Conservation (phyloP, 2,113 vertebrate genomes). For the Dipodomys stephensi region DNA sequence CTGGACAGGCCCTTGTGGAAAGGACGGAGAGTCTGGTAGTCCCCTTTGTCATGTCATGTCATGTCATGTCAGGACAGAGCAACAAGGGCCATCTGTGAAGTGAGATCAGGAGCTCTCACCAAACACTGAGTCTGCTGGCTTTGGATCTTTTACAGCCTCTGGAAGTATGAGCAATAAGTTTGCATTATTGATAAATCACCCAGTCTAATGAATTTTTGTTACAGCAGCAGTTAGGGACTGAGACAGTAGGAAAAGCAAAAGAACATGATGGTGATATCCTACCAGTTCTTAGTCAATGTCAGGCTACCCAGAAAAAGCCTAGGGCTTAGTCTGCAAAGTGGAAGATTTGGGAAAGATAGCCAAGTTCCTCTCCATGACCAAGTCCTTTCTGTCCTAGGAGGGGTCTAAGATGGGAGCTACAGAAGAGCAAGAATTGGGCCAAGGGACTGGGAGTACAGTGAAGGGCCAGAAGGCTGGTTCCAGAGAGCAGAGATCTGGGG, state of each 20-base stretch:
- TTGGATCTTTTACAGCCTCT: not conserved
- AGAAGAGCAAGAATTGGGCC: not conserved
- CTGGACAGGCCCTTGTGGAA: no score
- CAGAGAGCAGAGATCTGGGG: not conserved
- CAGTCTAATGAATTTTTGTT: no score
- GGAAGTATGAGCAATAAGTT: not conserved
- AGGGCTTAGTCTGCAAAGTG: not conserved
- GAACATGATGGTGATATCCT: not conserved
- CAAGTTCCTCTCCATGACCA: fast-evolving
- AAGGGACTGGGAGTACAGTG: no score
- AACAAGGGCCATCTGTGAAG: not conserved
- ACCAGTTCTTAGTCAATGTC: not conserved
- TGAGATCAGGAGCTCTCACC: not conserved
- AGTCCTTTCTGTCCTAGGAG: not conserved
- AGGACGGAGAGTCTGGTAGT: no score
- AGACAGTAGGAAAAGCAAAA: not conserved
- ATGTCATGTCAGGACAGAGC: no score
- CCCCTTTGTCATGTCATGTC: no score
- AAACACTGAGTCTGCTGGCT: not conserved
- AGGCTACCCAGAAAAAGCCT: not conserved
- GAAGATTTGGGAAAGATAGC: not conserved
- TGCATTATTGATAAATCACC: not conserved
- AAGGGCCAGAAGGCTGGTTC: not conserved
- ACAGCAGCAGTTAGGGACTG: not conserved
- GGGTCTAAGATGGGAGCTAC: not conserved